These are phyloP conservation scores for Pelodiscus sinensis DNA, from an alignment of 2,113 vertebrate genomes.

Conservation along the genomic window DNA sequence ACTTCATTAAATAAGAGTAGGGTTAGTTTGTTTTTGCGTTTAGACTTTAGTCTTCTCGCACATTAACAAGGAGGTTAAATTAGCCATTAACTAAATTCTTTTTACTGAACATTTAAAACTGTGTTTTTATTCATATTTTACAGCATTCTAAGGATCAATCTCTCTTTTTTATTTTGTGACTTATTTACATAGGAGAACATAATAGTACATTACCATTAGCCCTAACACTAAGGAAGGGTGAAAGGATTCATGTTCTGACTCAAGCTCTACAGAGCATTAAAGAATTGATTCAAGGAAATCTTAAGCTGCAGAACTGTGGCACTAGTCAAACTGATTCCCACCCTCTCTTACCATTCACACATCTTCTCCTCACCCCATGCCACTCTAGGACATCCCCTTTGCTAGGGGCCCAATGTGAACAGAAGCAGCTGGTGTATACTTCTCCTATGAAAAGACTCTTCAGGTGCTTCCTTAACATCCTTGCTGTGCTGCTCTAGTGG, in stretches of 20 bases:
- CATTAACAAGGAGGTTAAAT: background rate
- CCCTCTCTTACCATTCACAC: background rate
- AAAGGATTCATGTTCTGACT: background rate
- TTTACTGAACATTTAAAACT: background rate
- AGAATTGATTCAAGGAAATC: background rate
- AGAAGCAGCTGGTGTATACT: background rate
- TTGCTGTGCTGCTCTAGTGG: background rate
- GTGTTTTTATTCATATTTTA: background rate
- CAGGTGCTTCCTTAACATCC: background rate
- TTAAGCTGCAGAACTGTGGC: background rate
- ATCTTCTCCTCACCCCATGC: background rate
- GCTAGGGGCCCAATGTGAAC: background rate
- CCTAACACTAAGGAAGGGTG: background rate
- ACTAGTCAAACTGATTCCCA: background rate
- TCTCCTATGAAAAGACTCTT: background rate
- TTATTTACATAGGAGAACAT: background rate
- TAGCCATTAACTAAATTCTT: background rate
- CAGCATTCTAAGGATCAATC: background rate
- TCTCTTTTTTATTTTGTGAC: background rate
- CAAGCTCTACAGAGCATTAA: background rate
- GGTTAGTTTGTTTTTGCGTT: background rate
- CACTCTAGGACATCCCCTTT: no score
- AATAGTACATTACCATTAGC: background rate
- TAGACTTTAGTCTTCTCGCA: background rate
- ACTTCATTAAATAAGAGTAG: slow-evolving; percentile 10